These are phyloP conservation scores for Pecten maximus DNA, from an alignment of 2,888 invertebrate genomes.

Conservation along the genomic window DNA sequence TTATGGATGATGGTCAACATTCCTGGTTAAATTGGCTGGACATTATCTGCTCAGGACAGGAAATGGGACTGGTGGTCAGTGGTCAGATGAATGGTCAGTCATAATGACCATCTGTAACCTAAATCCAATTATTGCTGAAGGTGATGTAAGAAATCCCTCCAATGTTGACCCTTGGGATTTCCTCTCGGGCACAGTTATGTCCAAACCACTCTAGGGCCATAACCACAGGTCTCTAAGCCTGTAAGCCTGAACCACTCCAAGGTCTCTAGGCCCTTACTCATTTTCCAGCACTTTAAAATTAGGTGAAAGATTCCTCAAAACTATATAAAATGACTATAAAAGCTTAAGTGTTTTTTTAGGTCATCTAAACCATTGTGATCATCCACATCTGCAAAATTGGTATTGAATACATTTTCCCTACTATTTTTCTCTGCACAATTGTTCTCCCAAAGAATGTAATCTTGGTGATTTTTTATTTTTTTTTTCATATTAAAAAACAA, in stretches of 20 bases:
- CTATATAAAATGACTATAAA: background rate
- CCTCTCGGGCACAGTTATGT: background rate
- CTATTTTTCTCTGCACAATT: too few species aligned
- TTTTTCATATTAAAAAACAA: too few species aligned
- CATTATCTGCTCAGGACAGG: background rate
- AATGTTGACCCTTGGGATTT: background rate
- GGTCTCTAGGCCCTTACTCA: background rate
- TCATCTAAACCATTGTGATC: background rate
- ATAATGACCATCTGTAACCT: constrained; percentile 2
- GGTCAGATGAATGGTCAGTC: background rate
- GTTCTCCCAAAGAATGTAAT: too few species aligned
- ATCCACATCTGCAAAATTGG: too few species aligned
- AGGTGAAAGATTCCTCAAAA: background rate
- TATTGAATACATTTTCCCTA: too few species aligned
- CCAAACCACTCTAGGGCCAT: background rate
- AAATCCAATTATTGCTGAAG: background rate
- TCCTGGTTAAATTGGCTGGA: constrained; percentile 5
- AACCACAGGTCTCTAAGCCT: background rate
- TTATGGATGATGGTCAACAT: constrained; percentile 21
- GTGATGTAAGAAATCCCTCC: background rate
- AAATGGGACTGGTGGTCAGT: background rate
- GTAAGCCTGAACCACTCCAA: too few species aligned
- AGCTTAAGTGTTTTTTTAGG: background rate
- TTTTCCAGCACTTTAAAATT: background rate
- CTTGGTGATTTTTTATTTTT: too few species aligned